Percentiles rank a stretch among this genome's conserved stretches.
These are phyloP conservation scores for Ibycter americanus DNA, from an alignment of 2,797 vertebrate species.

Conservation along the genomic window DNA sequence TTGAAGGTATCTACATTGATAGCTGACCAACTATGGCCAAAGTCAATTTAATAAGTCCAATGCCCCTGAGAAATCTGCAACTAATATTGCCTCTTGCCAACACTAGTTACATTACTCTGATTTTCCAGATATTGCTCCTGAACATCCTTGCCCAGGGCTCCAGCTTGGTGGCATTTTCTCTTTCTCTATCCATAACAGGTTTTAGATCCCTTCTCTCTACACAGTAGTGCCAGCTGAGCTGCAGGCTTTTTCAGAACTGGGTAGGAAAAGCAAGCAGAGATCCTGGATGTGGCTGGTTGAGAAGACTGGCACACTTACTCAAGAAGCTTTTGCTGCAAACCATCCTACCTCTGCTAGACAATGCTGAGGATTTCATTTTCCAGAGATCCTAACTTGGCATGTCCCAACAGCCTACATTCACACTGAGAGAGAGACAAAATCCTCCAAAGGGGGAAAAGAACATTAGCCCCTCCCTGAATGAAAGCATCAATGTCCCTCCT, in stretches of 20 bases:
- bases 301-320: background rate
- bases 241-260: background rate
- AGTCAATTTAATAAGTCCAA: background rate
- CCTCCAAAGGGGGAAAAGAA: background rate
- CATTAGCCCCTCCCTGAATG: background rate
- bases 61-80: background rate
- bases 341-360: background rate
- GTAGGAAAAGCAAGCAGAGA: background rate
- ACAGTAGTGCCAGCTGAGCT: background rate
- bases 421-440: background rate
- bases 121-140: background rate
- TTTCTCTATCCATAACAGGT: background rate
- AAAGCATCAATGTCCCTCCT: background rate
- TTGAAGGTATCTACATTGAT: background rate
- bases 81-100: background rate
- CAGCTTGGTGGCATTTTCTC: background rate
- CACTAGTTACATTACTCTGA: background rate
- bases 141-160: background rate
- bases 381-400: background rate
- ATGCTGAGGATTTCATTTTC: background rate
- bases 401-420: background rate
- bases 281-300: background rate
- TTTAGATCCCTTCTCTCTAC: background rate
- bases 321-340: background rate
- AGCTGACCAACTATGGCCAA: background rate